These are phyloP conservation scores for Bettongia penicillata DNA, from an alignment of 2,113 vertebrate genomes.

Conservation along the genomic window DNA sequence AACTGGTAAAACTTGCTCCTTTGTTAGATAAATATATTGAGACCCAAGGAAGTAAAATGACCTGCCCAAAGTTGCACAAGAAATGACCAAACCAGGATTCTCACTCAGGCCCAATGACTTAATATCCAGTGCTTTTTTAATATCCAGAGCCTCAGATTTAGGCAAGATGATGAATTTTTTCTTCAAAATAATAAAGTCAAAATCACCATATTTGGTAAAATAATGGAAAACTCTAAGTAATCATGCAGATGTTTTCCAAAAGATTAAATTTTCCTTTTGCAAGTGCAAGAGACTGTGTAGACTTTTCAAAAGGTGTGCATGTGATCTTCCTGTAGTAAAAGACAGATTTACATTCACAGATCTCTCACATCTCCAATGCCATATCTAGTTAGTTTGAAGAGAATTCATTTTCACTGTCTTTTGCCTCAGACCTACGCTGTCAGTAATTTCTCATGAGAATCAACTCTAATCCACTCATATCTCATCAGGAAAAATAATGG, in stretches of 20 bases:
- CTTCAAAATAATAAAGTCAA: neutral
- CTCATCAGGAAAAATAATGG: slow-evolving; percentile 67
- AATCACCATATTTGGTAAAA: neutral
- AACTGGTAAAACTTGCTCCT: neutral
- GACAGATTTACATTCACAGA: neutral
- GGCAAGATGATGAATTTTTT: neutral
- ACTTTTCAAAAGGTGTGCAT: slow-evolving; percentile 3
- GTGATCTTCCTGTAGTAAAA: slow-evolving; percentile 51
- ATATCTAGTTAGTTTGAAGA: slow-evolving; percentile 55
- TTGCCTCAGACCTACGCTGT: slow-evolving; percentile 22
- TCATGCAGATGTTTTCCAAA: neutral
- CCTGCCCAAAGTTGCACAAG: neutral
- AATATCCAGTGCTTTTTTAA: neutral
- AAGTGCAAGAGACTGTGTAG: slow-evolving; percentile 6
- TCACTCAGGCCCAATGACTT: neutral
- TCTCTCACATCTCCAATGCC: slow-evolving; percentile 27
- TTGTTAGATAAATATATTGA: neutral
- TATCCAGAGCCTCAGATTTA: neutral
- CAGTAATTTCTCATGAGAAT: slow-evolving; percentile 54
- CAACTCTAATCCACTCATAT: slow-evolving; percentile 48
- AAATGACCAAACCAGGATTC: neutral
- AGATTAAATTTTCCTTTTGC: neutral
- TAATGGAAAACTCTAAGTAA: neutral
- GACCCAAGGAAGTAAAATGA: too few species aligned
- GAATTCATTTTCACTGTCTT: slow-evolving; percentile 55